phyloP scores from a whole-genome alignment of 2,797 vertebrate species.

The Bufotes viridis region DNA sequence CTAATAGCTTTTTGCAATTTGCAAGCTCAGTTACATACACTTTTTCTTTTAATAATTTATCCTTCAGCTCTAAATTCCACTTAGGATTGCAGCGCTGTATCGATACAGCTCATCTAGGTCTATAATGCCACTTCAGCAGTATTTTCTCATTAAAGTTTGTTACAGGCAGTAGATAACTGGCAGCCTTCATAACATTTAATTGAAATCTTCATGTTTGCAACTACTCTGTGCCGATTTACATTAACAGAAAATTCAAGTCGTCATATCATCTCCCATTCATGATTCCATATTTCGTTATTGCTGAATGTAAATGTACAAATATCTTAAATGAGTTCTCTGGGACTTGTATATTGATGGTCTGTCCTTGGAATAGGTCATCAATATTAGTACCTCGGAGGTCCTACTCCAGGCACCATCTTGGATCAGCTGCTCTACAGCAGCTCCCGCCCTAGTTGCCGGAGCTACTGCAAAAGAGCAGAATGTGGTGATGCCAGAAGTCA shows the following conservation, averaged over 20 bases:
- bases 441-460: too few species aligned
- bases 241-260: not conserved
- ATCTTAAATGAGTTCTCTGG: not conserved
- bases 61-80: constrained; percentile 11
- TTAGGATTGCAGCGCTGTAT: constrained; percentile 1
- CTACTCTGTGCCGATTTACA: constrained; percentile 15
- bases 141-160: constrained; percentile 51
- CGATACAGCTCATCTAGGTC: constrained; percentile 23
- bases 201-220: constrained; percentile 12
- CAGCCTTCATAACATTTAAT: constrained; percentile 39
- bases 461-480: too few species aligned
- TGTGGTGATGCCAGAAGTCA: too few species aligned
- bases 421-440: too few species aligned
- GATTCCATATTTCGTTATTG: not conserved
- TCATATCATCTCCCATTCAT: not conserved
- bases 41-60: constrained; percentile 27
- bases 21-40: constrained; percentile 10
- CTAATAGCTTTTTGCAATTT: constrained; percentile 16
- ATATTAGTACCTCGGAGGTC: too few species aligned
- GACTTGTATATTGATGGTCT: too few species aligned
- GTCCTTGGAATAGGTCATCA: too few species aligned
- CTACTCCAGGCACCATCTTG: too few species aligned
- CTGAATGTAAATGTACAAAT: not conserved
- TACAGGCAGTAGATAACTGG: constrained; percentile 42
- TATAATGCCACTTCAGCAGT: constrained; percentile 32